These are phyloP conservation scores for Lepidocyrtinus sp. DNA, from an alignment of 2,888 invertebrate species.

Conservation along the genomic window DNA sequence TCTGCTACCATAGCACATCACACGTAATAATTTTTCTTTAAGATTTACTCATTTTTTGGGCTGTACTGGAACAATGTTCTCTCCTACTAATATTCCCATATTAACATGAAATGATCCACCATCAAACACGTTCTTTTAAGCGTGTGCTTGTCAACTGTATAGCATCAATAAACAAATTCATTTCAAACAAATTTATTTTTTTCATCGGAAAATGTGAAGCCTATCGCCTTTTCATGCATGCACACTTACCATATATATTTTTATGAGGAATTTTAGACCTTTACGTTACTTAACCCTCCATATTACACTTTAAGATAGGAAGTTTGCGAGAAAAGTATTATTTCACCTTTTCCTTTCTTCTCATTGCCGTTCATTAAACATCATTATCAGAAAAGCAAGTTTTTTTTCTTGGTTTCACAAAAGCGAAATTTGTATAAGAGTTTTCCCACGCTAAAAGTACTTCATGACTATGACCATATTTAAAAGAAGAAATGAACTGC, in stretches of 20 bases:
- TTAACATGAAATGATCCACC: neutral
- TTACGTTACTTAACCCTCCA: neutral
- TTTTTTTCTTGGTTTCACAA: slow-evolving; percentile 13
- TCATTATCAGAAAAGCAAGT: slow-evolving; percentile 24
- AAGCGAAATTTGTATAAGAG: slow-evolving; percentile 29
- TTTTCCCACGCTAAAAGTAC: slow-evolving; percentile 42
- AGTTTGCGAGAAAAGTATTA: slow-evolving; percentile 7
- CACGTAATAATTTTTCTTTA: too few species aligned
- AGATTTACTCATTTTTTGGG: too few species aligned
- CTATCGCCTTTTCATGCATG: neutral
- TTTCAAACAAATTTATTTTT: neutral
- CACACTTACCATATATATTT: neutral
- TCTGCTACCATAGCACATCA: too few species aligned
- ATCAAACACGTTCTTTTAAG: neutral
- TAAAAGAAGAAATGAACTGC: neutral
- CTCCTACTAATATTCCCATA: neutral
- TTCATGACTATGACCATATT: slow-evolving; percentile 2
- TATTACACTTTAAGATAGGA: slow-evolving; percentile 16
- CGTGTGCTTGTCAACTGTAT: slow-evolving; percentile 12
- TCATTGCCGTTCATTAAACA: slow-evolving; percentile 15
- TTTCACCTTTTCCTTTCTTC: slow-evolving; percentile 12
- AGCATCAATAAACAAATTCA: neutral
- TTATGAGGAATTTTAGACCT: neutral
- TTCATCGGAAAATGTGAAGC: too few species aligned
- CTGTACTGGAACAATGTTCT: too few species aligned